Evolutionary conservation across 35 echinoderm and acorn worm species (phyloP).

Genomic region (Apostichopus parvimensis): DNA sequence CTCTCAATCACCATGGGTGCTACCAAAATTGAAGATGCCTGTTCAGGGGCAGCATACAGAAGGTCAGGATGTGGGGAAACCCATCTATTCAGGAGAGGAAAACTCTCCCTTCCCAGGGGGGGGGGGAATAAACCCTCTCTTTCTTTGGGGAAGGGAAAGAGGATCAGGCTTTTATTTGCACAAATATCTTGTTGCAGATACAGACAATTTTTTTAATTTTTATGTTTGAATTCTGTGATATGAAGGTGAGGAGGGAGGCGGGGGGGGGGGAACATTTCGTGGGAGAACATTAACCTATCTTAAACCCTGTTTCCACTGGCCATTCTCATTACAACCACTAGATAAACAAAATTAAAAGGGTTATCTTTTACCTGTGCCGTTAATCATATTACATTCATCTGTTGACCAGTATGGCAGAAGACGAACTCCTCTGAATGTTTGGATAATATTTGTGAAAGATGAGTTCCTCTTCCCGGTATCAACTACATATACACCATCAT

Average conservation of each 20-base stretch:
- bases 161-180: too few species aligned
- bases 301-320: too few species aligned
- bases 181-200: too few species aligned
- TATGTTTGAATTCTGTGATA: too few species aligned
- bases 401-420: slow-evolving; percentile 47
- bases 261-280: not conserved
- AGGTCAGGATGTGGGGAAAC: too few species aligned
- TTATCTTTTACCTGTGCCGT: slow-evolving; percentile 52
- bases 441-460: slow-evolving; percentile 15
- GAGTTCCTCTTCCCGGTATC: slow-evolving; percentile 60
- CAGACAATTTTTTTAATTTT: too few species aligned
- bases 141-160: not conserved
- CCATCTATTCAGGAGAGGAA: too few species aligned
- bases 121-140: too few species aligned
- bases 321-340: not conserved
- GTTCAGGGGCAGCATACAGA: too few species aligned
- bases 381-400: slow-evolving; percentile 43
- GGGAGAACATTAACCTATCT: not conserved
- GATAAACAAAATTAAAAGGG: not conserved
- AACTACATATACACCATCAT: slow-evolving; percentile 61
- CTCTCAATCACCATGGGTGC: too few species aligned
- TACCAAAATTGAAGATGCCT: too few species aligned
- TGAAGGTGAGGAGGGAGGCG: not conserved
- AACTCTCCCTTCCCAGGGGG: too few species aligned
- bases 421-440: not conserved